phyloP scores from a whole-genome alignment of 2,113 vertebrate genomes.

The Dissostichus mawsoni region DNA sequence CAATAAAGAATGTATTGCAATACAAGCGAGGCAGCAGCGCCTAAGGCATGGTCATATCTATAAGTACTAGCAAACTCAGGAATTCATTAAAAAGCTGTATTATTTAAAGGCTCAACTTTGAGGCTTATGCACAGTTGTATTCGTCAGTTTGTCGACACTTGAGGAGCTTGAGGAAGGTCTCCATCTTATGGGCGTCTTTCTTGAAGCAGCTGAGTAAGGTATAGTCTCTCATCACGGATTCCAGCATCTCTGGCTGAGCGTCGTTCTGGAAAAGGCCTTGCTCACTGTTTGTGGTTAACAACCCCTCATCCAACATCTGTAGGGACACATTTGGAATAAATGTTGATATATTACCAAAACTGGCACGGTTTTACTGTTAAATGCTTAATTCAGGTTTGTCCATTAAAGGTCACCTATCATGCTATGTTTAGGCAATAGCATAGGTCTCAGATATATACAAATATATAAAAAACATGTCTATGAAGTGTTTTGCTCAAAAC shows the following conservation, averaged over 20 bases:
- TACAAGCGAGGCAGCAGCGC: slow-evolving; percentile 46
- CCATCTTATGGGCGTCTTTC: slow-evolving; percentile 85
- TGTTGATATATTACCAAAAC: neutral
- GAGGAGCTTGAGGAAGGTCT: slow-evolving; percentile 84
- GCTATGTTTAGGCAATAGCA: no score
- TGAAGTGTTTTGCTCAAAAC: no score
- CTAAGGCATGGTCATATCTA: slow-evolving; percentile 66
- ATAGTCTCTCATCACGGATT: slow-evolving; percentile 80
- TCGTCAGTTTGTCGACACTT: slow-evolving; percentile 80
- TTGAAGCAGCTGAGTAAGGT: slow-evolving; percentile 82
- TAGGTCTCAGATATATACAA: no score
- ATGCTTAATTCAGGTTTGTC: no score
- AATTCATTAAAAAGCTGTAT: slow-evolving; percentile 62
- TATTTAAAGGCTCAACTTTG: slow-evolving; percentile 48
- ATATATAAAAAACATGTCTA: no score
- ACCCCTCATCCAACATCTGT: slow-evolving; percentile 81
- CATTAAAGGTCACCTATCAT: no score
- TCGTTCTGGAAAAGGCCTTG: slow-evolving; percentile 55
- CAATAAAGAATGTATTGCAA: slow-evolving; percentile 69
- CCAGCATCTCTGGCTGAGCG: slow-evolving; percentile 71
- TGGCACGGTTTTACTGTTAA: no score
- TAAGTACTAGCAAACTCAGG: slow-evolving; percentile 53
- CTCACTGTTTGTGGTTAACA: slow-evolving; percentile 47
- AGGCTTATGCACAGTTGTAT: slow-evolving; percentile 72
- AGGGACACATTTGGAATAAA: slow-evolving; percentile 6